Percentiles rank a stretch among this genome's conserved stretches.
These are phyloP conservation scores for Lycopodina hypogea DNA, from an alignment of 37 sponge, comb jelly and placozoan genomes.

Conservation along the genomic window DNA sequence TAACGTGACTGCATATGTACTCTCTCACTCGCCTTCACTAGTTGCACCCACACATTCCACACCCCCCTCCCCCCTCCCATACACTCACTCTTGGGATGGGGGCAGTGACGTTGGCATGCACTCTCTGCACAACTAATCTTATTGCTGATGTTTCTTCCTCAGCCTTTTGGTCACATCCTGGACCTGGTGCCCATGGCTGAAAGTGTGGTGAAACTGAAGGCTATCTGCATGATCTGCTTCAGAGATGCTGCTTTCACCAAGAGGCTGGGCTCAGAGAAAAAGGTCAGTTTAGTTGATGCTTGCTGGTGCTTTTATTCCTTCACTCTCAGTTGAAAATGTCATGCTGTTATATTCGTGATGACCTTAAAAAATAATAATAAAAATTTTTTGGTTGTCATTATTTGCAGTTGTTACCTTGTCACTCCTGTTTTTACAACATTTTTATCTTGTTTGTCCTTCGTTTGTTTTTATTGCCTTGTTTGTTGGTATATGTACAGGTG, in stretches of 20 bases:
- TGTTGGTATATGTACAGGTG: constrained; percentile 48
- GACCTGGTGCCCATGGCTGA: constrained; percentile 89
- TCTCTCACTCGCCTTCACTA: too few species aligned
- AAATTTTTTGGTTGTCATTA: too few species aligned
- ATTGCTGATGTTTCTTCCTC: not conserved
- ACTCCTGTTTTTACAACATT: too few species aligned
- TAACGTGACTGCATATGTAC: constrained; percentile 1
- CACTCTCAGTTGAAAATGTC: not conserved
- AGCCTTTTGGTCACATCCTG: constrained; percentile 86
- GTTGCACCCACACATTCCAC: not conserved
- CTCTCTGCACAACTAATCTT: too few species aligned
- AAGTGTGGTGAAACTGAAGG: constrained; percentile 88
- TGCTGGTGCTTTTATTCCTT: too few species aligned
- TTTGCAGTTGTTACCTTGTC: too few species aligned
- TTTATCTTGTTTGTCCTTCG: too few species aligned
- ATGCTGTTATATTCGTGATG: too few species aligned
- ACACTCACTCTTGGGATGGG: not conserved
- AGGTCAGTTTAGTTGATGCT: constrained; percentile 42
- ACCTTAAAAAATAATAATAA: too few species aligned
- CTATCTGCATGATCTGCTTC: constrained; percentile 92
- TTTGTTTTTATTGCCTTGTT: too few species aligned
- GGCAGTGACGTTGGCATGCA: too few species aligned
- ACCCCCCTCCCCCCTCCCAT: not conserved
- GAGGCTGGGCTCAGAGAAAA: constrained; percentile 76
- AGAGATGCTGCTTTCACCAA: constrained; percentile 91